phyloP scores from a whole-genome alignment of 2,113 vertebrate species.

The Gorsachius goisagi region DNA sequence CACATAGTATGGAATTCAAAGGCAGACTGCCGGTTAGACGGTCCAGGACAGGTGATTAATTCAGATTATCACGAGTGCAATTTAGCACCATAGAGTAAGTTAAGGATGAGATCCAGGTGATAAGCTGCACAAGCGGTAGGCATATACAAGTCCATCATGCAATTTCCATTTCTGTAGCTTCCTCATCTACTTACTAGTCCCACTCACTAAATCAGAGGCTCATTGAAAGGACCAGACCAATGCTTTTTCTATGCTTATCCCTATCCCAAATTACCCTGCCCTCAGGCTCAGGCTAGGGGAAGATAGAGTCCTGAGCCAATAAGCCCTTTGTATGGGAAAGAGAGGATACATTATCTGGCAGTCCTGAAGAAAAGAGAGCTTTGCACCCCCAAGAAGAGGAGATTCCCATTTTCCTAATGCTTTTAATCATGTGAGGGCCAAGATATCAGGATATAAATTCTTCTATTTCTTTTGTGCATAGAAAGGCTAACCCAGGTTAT shows the following conservation, averaged over 20 bases:
- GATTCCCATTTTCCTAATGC: slow-evolving; percentile 40
- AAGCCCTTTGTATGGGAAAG: slow-evolving; percentile 47
- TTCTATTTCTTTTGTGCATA: slow-evolving; percentile 7
- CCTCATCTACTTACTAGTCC: slow-evolving; percentile 1
- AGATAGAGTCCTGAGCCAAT: slow-evolving; percentile 51
- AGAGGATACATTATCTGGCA: slow-evolving; percentile 45
- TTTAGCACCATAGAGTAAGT: neutral
- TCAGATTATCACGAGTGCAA: slow-evolving; percentile 18
- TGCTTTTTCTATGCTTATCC: slow-evolving; percentile 29
- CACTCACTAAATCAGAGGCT: neutral
- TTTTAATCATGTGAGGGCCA: slow-evolving; percentile 31
- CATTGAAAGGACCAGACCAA: slow-evolving; percentile 15
- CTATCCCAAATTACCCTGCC: slow-evolving; percentile 57
- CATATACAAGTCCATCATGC: neutral
- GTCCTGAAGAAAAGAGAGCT: slow-evolving; percentile 47
- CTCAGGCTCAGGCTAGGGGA: slow-evolving; percentile 30
- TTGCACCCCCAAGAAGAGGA: slow-evolving; percentile 39
- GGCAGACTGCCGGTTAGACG: neutral
- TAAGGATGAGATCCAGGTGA: neutral
- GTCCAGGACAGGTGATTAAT: neutral
- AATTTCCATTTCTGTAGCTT: slow-evolving; percentile 48
- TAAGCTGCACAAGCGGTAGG: neutral
- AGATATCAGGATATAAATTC: slow-evolving; percentile 20
- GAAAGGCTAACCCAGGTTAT: slow-evolving; percentile 1
- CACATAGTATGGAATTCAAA: neutral